Evolutionary conservation across 2,797 vertebrate genomes (phyloP), one percentile per base, ranked within the genome.

Genomic region (Garrulus glandarius): DNA sequence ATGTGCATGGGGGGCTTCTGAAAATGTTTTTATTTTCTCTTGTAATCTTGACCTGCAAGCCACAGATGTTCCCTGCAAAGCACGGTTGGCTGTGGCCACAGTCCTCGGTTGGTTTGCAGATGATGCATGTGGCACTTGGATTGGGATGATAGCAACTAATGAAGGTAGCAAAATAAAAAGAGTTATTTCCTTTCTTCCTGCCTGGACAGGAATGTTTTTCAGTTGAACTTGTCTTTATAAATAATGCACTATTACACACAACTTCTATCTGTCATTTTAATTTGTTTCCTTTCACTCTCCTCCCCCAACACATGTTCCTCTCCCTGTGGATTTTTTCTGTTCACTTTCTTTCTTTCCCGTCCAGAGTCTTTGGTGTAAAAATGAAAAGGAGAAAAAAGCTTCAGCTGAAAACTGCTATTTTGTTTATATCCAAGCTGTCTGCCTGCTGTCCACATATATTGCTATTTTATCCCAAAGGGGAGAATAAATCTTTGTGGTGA

Each of bases 191-290:
- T 86, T 90, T 92, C 60, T 64, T 50, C 57, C 75, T 87, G 72
- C 47, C 71, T 52, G 83, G 92, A 80, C 76, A 89, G 78, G 69
- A 90, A 94, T 93, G 78, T 92, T 96, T 96, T 96, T 93, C 93
- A 91, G 67, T 84, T 87, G 87, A 96, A 92, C 63, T 92, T 93
- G 91, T 93, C 90, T 91, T 95, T 88, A 95, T 96, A 96, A 96
- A 96, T 97, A 97, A 95, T 96, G 79, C 53, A 93, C 85, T 77
- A 80, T 93, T 94, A 83, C 50, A 82, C 69, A 86, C 59, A 67
- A 85, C 91, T 93, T 84, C 83, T 95, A 85, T 95, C 87, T 64
- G 91, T 95, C 93, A 92, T 93, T 94, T 95, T 88, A 93, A 95
- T 96, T 96, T 96, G 91, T 89, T 89, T 94, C 86, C 71, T 82